These are phyloP conservation scores for Cheilosia variabilis DNA, from an alignment of 2,888 invertebrate genomes.

Conservation along the genomic window DNA sequence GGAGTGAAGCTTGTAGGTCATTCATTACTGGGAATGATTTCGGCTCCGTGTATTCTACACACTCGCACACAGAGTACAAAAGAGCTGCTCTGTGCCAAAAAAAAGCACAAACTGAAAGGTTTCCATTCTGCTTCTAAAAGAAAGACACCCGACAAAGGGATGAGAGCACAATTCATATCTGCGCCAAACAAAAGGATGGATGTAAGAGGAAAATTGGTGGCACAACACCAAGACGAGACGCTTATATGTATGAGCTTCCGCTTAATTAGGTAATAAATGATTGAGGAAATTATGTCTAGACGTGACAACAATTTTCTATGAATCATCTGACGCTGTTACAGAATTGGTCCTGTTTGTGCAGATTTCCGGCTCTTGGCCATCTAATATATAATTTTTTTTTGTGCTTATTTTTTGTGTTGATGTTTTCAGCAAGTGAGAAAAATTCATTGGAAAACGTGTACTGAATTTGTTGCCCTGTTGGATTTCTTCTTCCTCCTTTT, in stretches of 20 bases:
- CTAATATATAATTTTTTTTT: slow-evolving; percentile 44
- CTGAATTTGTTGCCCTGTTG: slow-evolving; percentile 54
- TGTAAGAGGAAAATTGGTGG: slow-evolving; percentile 17
- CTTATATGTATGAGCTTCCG: slow-evolving; percentile 78
- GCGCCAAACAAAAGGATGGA: slow-evolving; percentile 25
- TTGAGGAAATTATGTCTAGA: slow-evolving; percentile 84
- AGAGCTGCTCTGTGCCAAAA: slow-evolving; percentile 8
- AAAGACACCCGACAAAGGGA: slow-evolving; percentile 1
- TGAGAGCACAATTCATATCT: slow-evolving; percentile 30
- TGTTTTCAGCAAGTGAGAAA: slow-evolving; percentile 31
- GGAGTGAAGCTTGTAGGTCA: slow-evolving; percentile 16
- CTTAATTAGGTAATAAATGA: slow-evolving; percentile 84
- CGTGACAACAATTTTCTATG: slow-evolving; percentile 83
- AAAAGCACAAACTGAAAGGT: slow-evolving; percentile 3
- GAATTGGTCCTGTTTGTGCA: slow-evolving; percentile 15
- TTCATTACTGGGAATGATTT: slow-evolving; percentile 43
- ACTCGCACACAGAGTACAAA: neutral
- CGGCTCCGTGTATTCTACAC: neutral
- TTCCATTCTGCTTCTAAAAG: slow-evolving; percentile 12
- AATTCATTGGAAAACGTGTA: slow-evolving; percentile 73
- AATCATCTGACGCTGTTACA: slow-evolving; percentile 61
- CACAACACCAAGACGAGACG: slow-evolving; percentile 25
- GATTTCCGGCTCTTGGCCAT: slow-evolving; percentile 45
- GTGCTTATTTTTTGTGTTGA: slow-evolving; percentile 35
- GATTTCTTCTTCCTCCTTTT: neutral